A percentile compares a stretch with the other conserved stretches of the same genome.
phyloP scores from a whole-genome alignment of 2,888 invertebrate species.

The Sinopyrophorus schimmeli region DNA sequence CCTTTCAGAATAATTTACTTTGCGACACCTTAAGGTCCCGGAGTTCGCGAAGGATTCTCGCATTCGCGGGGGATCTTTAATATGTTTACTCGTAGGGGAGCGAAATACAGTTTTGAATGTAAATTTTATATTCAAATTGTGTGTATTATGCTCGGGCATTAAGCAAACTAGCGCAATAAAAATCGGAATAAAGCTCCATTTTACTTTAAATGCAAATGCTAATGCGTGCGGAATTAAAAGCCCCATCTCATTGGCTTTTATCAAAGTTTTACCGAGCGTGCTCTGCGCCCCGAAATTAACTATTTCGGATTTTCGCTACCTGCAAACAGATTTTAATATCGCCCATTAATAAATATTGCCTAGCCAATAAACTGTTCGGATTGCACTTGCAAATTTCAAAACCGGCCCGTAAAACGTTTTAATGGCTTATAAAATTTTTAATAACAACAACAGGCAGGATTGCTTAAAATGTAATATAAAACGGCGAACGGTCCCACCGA shows the following conservation, averaged over 20 bases:
- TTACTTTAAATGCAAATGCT: constrained; percentile 33
- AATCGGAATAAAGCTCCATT: constrained; percentile 31
- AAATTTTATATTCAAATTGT: constrained; percentile 35
- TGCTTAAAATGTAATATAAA: no score
- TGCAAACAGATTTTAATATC: constrained; percentile 28
- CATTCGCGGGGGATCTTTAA: constrained; percentile 27
- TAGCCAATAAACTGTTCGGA: neutral
- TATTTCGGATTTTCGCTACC: constrained; percentile 25
- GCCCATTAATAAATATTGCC: constrained; percentile 23
- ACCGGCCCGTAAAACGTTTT: no score
- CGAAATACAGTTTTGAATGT: constrained; percentile 33
- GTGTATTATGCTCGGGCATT: constrained; percentile 26
- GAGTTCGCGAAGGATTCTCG: constrained; percentile 23
- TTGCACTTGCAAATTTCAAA: no score
- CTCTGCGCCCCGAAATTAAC: constrained; percentile 26
- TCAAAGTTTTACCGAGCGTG: constrained; percentile 29
- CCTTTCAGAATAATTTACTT: constrained; percentile 52
- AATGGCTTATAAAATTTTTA: no score
- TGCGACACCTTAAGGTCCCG: constrained; percentile 43
- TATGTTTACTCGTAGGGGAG: constrained; percentile 29
- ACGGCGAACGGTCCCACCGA: no score
- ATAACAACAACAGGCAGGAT: no score
- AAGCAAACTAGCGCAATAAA: constrained; percentile 32
- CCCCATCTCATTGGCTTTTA: constrained; percentile 26
- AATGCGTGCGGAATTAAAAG: constrained; percentile 32